phyloP scores from a whole-genome alignment of 2,888 invertebrate genomes.

The Parnassius mnemosyne region DNA sequence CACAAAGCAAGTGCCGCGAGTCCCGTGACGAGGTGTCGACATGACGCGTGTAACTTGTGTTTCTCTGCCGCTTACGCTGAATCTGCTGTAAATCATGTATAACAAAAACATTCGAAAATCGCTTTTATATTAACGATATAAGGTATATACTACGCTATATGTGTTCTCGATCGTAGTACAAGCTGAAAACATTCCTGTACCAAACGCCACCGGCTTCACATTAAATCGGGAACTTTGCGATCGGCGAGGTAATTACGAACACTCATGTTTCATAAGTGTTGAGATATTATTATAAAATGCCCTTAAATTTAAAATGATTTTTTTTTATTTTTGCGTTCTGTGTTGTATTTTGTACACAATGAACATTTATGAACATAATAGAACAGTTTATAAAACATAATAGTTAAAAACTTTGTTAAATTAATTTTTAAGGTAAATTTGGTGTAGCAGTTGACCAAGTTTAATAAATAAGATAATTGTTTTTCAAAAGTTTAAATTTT shows the following conservation, averaged over 20 bases:
- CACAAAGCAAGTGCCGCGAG: conserved; percentile 12
- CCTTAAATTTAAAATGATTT: conserved; percentile 18
- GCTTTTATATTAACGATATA: background rate
- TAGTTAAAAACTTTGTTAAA: no score
- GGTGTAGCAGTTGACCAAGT: no score
- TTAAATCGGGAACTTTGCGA: conserved; percentile 23
- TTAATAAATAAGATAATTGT: no score
- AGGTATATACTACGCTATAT: conserved; percentile 9
- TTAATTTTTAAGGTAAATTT: no score
- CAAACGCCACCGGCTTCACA: conserved; percentile 26
- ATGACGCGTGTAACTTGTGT: conserved; percentile 26
- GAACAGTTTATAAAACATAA: no score
- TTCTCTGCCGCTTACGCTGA: conserved; percentile 11
- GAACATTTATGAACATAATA: no score
- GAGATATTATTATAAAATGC: conserved; percentile 21
- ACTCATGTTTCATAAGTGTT: conserved; percentile 14
- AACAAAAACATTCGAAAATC: conserved; percentile 7
- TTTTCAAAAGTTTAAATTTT: no score
- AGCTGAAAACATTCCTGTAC: conserved; percentile 21
- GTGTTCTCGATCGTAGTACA: conserved; percentile 10
- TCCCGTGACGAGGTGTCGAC: conserved; percentile 26
- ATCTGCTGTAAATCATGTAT: conserved; percentile 19
- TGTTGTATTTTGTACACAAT: no score
- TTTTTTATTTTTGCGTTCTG: background rate
- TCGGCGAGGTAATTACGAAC: conserved; percentile 25